Evolutionary conservation across 2,888 invertebrate species (phyloP).

Genomic region (Axea sp.): DNA sequence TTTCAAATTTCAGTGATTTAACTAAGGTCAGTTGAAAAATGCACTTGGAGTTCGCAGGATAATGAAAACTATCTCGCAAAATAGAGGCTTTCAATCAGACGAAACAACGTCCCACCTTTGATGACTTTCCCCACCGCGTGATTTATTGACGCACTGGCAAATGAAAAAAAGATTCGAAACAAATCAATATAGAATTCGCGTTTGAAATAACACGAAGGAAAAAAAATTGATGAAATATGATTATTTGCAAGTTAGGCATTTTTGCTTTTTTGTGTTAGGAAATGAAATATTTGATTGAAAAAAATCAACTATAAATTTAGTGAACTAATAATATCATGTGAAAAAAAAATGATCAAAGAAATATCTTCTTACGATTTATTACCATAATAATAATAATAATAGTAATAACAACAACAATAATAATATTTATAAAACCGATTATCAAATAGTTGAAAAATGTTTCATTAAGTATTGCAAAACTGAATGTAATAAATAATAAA

Average conservation of each 20-base stretch:
- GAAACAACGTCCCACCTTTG: slow-evolving; percentile 36
- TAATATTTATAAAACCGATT: too few relatives aligned
- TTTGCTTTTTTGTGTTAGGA: too few relatives aligned
- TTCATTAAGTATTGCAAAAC: too few relatives aligned
- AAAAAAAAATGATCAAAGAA: too few relatives aligned
- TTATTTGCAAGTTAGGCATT: slow-evolving; percentile 8
- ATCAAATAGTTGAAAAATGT: too few relatives aligned
- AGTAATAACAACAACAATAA: too few relatives aligned
- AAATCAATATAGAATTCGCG: slow-evolving; percentile 23
- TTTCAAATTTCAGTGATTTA: too few relatives aligned
- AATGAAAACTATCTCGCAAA: slow-evolving; percentile 38
- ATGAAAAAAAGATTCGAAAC: slow-evolving; percentile 32
- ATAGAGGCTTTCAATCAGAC: slow-evolving; percentile 18
- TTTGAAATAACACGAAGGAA: not conserved
- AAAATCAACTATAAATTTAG: not conserved
- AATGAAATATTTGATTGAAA: slow-evolving; percentile 3
- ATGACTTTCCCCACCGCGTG: slow-evolving; percentile 22
- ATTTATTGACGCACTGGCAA: slow-evolving; percentile 19
- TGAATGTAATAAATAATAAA: too few relatives aligned
- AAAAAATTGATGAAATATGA: slow-evolving; percentile 25
- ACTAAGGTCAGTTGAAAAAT: too few relatives aligned
- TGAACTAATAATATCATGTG: too few relatives aligned
- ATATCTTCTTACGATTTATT: too few relatives aligned
- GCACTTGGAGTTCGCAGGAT: slow-evolving; percentile 10
- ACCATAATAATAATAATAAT: too few relatives aligned